Percentiles rank a stretch among this genome's conserved stretches.
phyloP scores from a whole-genome alignment of 2,113 vertebrate genomes.

The Zonotrichia leucophrys region DNA sequence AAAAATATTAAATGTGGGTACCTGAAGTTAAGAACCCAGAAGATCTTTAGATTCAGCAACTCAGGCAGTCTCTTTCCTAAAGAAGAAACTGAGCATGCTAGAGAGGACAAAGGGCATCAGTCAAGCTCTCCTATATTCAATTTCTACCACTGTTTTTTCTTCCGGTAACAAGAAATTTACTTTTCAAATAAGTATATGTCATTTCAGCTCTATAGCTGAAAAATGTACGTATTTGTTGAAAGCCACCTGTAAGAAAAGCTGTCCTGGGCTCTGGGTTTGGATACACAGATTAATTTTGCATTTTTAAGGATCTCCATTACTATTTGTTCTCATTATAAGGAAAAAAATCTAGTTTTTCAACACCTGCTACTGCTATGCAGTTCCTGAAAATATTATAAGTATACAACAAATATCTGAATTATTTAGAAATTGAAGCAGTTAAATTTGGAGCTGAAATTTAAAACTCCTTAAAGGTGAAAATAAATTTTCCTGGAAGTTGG shows the following conservation, averaged over 20 bases:
- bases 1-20: not conserved
- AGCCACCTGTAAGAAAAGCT: not conserved
- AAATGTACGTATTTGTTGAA: not conserved
- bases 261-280: not conserved
- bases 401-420: not conserved
- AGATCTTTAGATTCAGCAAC: not conserved
- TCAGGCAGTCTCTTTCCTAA: not conserved
- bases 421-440: not conserved
- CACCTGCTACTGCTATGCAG: not conserved
- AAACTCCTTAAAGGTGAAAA: not conserved
- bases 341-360: not conserved
- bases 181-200: slow-evolving; percentile 29
- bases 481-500: not conserved
- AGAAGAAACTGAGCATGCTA: not conserved
- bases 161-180: not conserved
- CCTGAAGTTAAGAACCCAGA: not conserved
- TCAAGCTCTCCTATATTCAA: not conserved
- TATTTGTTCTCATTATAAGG: not conserved
- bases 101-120: not conserved
- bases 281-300: not conserved
- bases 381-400: not conserved
- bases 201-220: not conserved
- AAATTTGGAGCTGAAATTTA: not conserved
- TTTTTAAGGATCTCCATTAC: not conserved
- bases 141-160: not conserved